Conservation (phyloP, 2,888 invertebrate species). For the Diadegma fenestrale region DNA sequence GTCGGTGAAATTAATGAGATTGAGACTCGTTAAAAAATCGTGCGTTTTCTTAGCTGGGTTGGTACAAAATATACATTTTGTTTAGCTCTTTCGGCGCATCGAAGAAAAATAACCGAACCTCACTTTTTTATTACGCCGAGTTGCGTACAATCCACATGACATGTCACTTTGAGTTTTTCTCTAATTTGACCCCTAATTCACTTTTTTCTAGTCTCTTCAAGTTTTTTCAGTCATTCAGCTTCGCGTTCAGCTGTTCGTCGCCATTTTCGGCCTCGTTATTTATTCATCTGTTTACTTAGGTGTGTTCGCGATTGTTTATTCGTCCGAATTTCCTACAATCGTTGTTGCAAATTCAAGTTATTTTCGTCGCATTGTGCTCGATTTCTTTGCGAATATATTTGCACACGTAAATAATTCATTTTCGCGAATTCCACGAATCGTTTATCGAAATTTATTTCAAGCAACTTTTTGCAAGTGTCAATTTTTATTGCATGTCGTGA, state of each 20-base stretch:
- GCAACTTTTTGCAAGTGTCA: background rate
- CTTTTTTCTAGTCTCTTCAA: background rate
- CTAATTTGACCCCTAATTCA: background rate
- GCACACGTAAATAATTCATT: background rate
- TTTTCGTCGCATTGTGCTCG: too few species aligned
- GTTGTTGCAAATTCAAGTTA: too few species aligned
- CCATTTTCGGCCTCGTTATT: background rate
- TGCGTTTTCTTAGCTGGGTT: constrained; percentile 31
- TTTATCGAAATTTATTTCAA: background rate
- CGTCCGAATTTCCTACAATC: background rate
- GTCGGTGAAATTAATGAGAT: background rate
- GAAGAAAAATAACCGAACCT: constrained; percentile 45
- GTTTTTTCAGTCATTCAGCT: background rate
- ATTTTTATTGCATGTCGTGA: too few species aligned
- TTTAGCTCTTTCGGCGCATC: background rate
- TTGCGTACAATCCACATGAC: constrained; percentile 35
- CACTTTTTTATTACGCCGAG: constrained; percentile 29
- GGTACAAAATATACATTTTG: constrained; percentile 1
- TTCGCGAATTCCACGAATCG: background rate
- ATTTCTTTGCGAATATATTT: background rate
- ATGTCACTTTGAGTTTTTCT: background rate
- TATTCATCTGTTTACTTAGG: background rate
- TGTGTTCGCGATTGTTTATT: background rate
- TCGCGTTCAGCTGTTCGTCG: background rate
- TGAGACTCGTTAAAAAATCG: background rate